Evolutionary conservation across 2,888 invertebrate species (phyloP).

Genomic region (Cephus spinipes): DNA sequence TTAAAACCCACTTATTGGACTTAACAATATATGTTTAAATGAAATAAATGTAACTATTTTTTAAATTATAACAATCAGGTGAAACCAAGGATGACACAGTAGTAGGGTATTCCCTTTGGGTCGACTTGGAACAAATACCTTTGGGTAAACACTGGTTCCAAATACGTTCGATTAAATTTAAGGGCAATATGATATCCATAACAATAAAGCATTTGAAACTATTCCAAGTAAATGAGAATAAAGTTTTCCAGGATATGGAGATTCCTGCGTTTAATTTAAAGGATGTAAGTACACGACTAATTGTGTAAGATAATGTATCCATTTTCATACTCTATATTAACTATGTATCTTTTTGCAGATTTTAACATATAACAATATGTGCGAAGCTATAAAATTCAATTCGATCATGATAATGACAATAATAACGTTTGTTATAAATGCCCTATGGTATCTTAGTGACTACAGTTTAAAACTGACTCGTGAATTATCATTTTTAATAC

Average conservation of each 20-base stretch:
- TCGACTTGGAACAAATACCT: slow-evolving; percentile 40
- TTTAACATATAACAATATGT: slow-evolving; percentile 53
- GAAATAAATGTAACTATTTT: not conserved
- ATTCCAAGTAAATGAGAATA: slow-evolving; percentile 29
- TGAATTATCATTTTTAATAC: slow-evolving; percentile 52
- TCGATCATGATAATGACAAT: slow-evolving; percentile 52
- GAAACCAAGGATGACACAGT: slow-evolving; percentile 31
- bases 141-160: slow-evolving; percentile 55
- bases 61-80: slow-evolving; percentile 15
- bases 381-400: slow-evolving; percentile 52
- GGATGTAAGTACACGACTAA: slow-evolving; percentile 32
- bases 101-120: slow-evolving; percentile 45
- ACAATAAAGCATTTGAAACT: slow-evolving; percentile 42
- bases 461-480: slow-evolving; percentile 57
- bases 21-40: not conserved
- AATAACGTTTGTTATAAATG: slow-evolving; percentile 46
- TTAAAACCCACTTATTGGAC: not conserved
- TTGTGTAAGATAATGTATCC: not conserved
- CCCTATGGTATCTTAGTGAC: slow-evolving; percentile 53
- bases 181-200: slow-evolving; percentile 37
- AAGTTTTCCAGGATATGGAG: slow-evolving; percentile 18
- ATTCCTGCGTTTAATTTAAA: slow-evolving; percentile 37
- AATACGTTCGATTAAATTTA: slow-evolving; percentile 41
- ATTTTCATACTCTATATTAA: not conserved
- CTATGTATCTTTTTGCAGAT: slow-evolving; percentile 38